These are phyloP conservation scores for Andricus grossulariae DNA, from an alignment of 1,140 invertebrate species.

Conservation along the genomic window DNA sequence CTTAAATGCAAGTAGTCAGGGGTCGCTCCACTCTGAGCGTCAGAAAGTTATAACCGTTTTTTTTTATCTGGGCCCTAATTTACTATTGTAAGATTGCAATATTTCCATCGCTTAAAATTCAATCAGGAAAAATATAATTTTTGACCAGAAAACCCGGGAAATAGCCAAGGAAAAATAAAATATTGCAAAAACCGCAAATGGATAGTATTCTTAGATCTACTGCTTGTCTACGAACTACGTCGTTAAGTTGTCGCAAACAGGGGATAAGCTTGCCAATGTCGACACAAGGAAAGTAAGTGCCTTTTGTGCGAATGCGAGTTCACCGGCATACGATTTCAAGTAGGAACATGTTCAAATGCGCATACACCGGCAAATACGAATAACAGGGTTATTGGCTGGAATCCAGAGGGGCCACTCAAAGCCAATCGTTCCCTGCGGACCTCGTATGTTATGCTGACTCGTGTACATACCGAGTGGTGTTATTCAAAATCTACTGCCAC, in stretches of 20 bases:
- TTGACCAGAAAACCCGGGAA: too few relatives aligned
- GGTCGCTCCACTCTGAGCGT: too few relatives aligned
- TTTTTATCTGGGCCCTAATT: too few relatives aligned
- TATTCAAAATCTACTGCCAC: conserved; percentile 44
- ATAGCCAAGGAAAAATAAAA: too few relatives aligned
- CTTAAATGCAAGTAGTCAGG: too few relatives aligned
- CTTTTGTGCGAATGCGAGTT: conserved; percentile 10
- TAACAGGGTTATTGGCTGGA: conserved; percentile 59
- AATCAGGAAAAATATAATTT: too few relatives aligned
- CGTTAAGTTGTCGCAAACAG: conserved; percentile 8
- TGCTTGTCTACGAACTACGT: neutral
- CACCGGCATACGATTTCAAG: conserved; percentile 1
- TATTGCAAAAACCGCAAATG: neutral
- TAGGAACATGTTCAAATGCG: conserved; percentile 12
- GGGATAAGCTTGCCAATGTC: conserved; percentile 18
- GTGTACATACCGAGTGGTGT: conserved; percentile 48
- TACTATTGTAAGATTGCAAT: too few relatives aligned
- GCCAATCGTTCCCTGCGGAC: conserved; percentile 56
- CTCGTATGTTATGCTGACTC: conserved; percentile 43
- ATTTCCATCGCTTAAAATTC: too few relatives aligned
- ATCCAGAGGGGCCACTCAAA: conserved; percentile 58
- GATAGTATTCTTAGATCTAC: conserved; percentile 1
- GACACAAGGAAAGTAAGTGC: conserved; percentile 15
- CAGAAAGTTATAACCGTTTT: too few relatives aligned
- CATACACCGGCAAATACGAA: conserved; percentile 50